Evolutionary conservation across 2,113 vertebrate genomes (phyloP).

Genomic region (Sclerurus mexicanus): DNA sequence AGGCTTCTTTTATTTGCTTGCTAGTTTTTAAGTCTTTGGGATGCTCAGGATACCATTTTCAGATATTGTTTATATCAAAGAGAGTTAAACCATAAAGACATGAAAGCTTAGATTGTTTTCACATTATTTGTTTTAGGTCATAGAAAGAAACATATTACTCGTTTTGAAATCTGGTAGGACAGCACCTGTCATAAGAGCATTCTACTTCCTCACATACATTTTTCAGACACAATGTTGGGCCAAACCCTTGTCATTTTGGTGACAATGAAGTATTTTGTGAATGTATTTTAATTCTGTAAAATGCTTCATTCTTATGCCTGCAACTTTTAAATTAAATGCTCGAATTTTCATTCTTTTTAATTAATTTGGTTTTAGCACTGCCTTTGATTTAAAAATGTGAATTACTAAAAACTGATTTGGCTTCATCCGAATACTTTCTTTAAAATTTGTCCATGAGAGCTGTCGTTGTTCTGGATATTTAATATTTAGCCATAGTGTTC

Average conservation of each 20-base stretch:
- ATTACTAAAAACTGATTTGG: not conserved
- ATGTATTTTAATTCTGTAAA: not conserved
- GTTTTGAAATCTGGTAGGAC: not conserved
- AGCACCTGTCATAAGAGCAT: not conserved
- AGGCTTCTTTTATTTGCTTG: not conserved
- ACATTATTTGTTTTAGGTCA: not conserved
- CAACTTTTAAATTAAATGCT: not conserved
- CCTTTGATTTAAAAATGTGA: not conserved
- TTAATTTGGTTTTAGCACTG: not conserved
- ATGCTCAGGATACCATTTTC: not conserved
- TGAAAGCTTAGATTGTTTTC: not conserved
- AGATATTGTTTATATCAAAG: not conserved
- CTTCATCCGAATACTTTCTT: not conserved
- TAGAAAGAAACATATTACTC: not conserved
- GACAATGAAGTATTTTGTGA: not conserved
- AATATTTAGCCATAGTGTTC: not conserved
- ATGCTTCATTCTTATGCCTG: not conserved
- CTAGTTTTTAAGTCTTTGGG: not conserved
- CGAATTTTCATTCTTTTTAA: not conserved
- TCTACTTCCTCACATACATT: not conserved
- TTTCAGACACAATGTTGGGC: not conserved
- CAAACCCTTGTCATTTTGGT: not conserved
- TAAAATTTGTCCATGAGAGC: not conserved
- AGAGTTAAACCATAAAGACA: not conserved
- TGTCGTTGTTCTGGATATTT: not conserved